phyloP scores from a whole-genome alignment of 2,888 invertebrate species.

The Acanthosepion lycidas region DNA sequence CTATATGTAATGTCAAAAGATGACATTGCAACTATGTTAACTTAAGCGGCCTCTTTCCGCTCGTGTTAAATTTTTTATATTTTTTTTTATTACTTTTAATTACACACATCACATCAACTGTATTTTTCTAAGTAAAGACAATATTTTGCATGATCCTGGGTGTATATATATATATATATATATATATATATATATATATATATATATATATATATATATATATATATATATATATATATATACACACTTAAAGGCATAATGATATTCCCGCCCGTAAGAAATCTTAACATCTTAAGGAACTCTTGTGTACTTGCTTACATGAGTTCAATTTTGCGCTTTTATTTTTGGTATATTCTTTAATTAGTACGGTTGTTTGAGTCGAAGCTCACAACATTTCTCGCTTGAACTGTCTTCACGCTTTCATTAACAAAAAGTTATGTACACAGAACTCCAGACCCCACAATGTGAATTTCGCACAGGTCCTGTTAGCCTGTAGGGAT shows the following conservation, averaged over 20 bases:
- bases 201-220: constrained; percentile 33
- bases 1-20: too few species aligned
- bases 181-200: not conserved
- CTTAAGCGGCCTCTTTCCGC: too few species aligned
- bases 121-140: too few species aligned
- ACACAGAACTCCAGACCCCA: not conserved
- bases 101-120: too few species aligned
- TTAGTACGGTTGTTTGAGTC: not conserved
- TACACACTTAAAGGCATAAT: not conserved
- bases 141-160: too few species aligned
- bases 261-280: too few species aligned
- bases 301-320: too few species aligned
- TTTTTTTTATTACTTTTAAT: too few species aligned
- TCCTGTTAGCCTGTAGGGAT: not conserved
- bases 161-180: not conserved
- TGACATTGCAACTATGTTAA: too few species aligned
- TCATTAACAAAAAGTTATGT: not conserved
- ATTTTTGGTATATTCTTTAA: not conserved
- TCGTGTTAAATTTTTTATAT: too few species aligned
- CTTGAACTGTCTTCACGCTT: not conserved
- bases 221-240: constrained; percentile 33
- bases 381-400: not conserved
- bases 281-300: too few species aligned
- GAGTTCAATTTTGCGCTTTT: not conserved
- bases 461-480: not conserved